Evolutionary conservation across 2,888 invertebrate species (phyloP), one percentile per base, ranked within the genome.

Genomic region (Cantharis rustica): DNA sequence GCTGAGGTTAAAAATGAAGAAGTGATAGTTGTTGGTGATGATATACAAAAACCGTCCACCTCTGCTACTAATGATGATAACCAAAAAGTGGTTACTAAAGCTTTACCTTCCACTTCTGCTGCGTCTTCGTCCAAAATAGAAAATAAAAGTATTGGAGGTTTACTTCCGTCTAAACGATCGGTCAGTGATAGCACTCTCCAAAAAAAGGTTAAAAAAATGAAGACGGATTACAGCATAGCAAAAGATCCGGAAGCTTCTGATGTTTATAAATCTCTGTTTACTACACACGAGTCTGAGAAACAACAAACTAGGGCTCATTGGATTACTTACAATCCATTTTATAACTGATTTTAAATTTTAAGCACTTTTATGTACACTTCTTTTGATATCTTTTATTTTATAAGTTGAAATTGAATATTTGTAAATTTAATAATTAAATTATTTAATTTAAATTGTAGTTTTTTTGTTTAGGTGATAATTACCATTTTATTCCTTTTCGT

Each of bases 291-390:
- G 84, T 93, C 92, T 73, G 98, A 98, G 74, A 91, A 95, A 83
- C 93, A 95, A 72, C 97, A 98, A 87, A 91, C 93, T 66, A 93
- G 95, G 82, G 97, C 97, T 1, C 98, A 99, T 87, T 99, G 99
- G 99, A 94, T 99, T 73, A 99, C 99, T 0, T 98, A 97, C 85
- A 99, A 99, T 90, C 99, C 99, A 70, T 96, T 96, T 88, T 96
- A 96, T 87, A 96, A 96, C 89, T 95, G 89, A 89, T 68, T 69
- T 75, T 77, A 72, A 7, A 20, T 23, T 23, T 11, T 63, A 63
- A 16, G 63, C 2, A 47, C n/a, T 47, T 47, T 7, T 47, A 47
- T n/a, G 0, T n/a, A 7, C 2, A n/a, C 5, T 47, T 13, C 1
- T n/a, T 7, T 47, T 9, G 13, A 47, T 47, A 47, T n/a, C 0